These are phyloP conservation scores for Oncorhynchus tshawytscha DNA, from an alignment of 2,113 vertebrate species.

Conservation along the genomic window DNA sequence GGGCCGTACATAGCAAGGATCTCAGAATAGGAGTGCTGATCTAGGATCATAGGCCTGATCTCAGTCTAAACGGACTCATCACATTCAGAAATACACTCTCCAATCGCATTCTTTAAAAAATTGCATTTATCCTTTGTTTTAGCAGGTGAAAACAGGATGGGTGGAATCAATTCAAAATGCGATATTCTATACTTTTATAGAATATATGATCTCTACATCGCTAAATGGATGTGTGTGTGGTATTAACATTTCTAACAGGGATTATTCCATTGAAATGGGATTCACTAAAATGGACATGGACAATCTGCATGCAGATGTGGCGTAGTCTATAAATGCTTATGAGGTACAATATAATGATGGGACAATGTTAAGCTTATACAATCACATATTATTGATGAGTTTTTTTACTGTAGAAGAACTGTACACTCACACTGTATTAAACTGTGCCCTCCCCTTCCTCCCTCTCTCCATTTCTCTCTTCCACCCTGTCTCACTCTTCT, in stretches of 20 bases:
- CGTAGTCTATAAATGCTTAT: constrained; percentile 28
- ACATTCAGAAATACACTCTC: no score
- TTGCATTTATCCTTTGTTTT: no score
- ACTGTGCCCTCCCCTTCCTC: not conserved
- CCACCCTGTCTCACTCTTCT: not conserved
- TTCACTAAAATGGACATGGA: not conserved
- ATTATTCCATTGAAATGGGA: constrained; percentile 54
- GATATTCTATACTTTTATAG: no score
- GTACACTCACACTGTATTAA: not conserved
- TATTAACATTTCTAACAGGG: no score
- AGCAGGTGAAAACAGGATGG: no score
- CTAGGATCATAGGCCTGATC: not conserved
- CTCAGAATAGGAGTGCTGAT: constrained; percentile 33
- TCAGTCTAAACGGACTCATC: no score
- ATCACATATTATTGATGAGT: constrained; percentile 36
- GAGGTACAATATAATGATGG: constrained; percentile 26
- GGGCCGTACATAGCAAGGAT: not conserved
- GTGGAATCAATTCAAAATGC: no score
- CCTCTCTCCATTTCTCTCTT: not conserved
- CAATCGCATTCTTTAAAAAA: no score
- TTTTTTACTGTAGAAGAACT: constrained; percentile 38
- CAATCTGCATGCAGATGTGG: not conserved
- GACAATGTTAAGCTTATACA: not conserved
- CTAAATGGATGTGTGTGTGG: no score
- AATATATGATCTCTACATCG: no score